Evolutionary conservation across 2,888 invertebrate genomes (phyloP).

Genomic region (Ephialtes manifestator): DNA sequence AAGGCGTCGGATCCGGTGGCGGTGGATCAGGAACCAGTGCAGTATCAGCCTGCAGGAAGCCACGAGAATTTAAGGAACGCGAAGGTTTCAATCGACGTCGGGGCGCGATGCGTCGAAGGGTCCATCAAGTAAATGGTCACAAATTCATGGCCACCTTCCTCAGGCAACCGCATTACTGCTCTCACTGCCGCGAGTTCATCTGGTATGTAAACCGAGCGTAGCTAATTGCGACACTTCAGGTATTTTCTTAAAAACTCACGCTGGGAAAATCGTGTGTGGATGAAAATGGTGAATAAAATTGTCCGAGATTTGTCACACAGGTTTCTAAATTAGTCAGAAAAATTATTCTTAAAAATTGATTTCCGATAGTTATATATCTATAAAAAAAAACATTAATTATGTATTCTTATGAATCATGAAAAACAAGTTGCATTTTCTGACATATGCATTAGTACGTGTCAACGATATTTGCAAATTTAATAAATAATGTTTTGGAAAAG

Average conservation of each 20-base stretch:
- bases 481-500: no score
- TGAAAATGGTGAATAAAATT: conserved; percentile 23
- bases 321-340: not conserved
- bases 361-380: not conserved
- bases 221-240: conserved; percentile 25
- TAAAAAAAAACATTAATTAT: not conserved
- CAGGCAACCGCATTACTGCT: conserved; percentile 99
- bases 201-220: conserved; percentile 90
- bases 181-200: conserved; percentile 99
- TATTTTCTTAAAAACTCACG: conserved; percentile 45
- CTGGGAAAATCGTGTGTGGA: conserved; percentile 45
- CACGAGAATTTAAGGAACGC: conserved; percentile 98
- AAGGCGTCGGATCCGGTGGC: conserved; percentile 77
- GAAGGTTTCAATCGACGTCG: conserved; percentile 97
- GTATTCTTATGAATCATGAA: no score
- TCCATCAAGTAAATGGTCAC: conserved; percentile 99
- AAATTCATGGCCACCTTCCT: conserved; percentile 99
- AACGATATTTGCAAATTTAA: no score
- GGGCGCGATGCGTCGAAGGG: conserved; percentile 98
- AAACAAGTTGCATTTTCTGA: no score
- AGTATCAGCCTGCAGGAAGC: conserved; percentile 86
- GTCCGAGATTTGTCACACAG: conserved; percentile 2
- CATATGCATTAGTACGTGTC: no score
- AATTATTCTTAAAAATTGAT: not conserved
- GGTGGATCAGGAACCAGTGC: conserved; percentile 77